These are phyloP conservation scores for Villa cingulata DNA, from an alignment of 2,888 invertebrate genomes.

Conservation along the genomic window DNA sequence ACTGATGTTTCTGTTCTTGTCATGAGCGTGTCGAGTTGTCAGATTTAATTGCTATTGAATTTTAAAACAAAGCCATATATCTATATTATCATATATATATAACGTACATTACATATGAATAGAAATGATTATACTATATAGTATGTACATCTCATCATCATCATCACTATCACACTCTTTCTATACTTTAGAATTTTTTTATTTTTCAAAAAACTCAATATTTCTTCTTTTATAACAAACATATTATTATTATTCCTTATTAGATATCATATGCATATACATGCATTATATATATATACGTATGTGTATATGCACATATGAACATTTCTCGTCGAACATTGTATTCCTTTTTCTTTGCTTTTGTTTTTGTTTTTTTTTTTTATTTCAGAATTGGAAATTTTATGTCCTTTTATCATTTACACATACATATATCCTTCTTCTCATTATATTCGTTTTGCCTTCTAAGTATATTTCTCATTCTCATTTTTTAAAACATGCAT, in stretches of 20 bases:
- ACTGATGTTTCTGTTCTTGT: not conserved
- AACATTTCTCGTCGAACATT: too few species aligned
- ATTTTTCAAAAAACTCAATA: not conserved
- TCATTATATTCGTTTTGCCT: too few species aligned
- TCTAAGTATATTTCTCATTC: too few species aligned
- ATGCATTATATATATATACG: not conserved
- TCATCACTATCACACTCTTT: not conserved
- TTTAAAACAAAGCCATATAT: slow-evolving; percentile 11
- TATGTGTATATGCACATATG: too few species aligned
- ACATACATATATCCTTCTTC: not conserved
- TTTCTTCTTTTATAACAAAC: not conserved
- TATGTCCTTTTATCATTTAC: not conserved
- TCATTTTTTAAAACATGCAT: too few species aligned
- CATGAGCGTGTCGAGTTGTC: slow-evolving; percentile 8
- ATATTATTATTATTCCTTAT: not conserved
- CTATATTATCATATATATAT: too few species aligned
- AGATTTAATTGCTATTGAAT: slow-evolving; percentile 14
- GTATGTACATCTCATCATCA: not conserved
- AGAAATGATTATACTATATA: slow-evolving; percentile 4
- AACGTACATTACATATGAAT: not conserved
- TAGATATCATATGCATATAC: too few species aligned
- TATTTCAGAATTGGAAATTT: too few species aligned
- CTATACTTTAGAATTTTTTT: not conserved
- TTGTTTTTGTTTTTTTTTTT: too few species aligned
- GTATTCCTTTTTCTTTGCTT: too few species aligned